These are phyloP conservation scores for Trichacis sp. DNA, from an alignment of 2,888 invertebrate species.

Conservation along the genomic window DNA sequence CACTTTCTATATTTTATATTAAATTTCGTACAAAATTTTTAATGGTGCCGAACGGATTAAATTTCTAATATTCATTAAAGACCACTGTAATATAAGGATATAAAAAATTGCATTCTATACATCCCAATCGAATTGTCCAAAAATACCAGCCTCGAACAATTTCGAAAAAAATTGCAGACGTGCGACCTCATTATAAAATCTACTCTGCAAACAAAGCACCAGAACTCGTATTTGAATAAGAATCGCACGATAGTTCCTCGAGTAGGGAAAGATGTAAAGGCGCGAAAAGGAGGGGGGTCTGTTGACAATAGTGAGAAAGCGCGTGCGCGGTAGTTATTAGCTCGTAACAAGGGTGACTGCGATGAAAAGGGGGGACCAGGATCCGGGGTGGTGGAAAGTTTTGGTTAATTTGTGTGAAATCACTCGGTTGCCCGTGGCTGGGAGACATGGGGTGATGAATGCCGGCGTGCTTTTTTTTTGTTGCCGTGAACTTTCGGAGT, in stretches of 20 bases:
- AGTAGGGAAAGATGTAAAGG: not conserved
- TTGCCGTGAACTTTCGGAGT: slow-evolving; percentile 46
- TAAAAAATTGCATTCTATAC: no score
- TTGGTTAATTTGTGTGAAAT: slow-evolving; percentile 62
- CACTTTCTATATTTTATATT: no score
- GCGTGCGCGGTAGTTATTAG: slow-evolving; percentile 13
- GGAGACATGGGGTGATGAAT: slow-evolving; percentile 25
- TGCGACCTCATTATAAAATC: no score
- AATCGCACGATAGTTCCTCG: slow-evolving; percentile 1
- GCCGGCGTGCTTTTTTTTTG: slow-evolving; percentile 58
- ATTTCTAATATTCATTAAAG: no score
- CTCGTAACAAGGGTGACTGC: slow-evolving; percentile 16
- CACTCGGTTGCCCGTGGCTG: slow-evolving; percentile 51
- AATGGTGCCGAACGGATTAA: no score
- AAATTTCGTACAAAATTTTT: no score
- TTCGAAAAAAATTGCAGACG: no score
- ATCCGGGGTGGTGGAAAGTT: slow-evolving; percentile 38
- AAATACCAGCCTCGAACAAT: no score
- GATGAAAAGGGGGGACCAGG: slow-evolving; percentile 11
- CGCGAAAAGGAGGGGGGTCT: not conserved
- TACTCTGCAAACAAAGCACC: no score
- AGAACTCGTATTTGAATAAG: not conserved
- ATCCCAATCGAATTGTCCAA: no score
- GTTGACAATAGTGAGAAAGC: slow-evolving; percentile 10
- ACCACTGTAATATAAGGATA: no score